Evolutionary conservation across 2,888 invertebrate genomes (phyloP).

Genomic region (Drosophila recens): DNA sequence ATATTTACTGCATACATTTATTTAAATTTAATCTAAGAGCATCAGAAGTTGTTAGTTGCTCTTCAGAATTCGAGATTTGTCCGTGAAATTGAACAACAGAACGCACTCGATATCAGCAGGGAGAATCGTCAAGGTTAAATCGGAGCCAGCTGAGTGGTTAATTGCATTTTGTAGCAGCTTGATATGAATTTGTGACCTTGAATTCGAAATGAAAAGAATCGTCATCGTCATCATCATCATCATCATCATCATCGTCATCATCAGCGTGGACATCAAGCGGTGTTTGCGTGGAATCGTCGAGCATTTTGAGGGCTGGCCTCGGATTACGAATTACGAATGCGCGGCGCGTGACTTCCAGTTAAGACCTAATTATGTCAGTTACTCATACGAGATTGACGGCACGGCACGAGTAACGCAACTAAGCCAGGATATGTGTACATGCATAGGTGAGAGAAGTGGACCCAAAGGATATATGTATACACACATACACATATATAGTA

Average conservation of each 20-base stretch:
- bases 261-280: constrained; percentile 21
- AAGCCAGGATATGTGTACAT: constrained; percentile 13
- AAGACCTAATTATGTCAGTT: constrained; percentile 82
- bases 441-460: constrained; percentile 12
- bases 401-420: constrained; percentile 14
- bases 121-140: constrained; percentile 35
- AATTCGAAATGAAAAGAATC: constrained; percentile 34
- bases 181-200: constrained; percentile 52
- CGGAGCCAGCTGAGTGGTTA: constrained; percentile 42
- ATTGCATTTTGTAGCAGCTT: constrained; percentile 31
- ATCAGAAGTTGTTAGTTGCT: constrained; percentile 3
- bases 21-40: not conserved
- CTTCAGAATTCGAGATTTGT: constrained; percentile 5
- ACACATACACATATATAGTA: not conserved
- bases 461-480: constrained; percentile 16
- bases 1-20: not conserved
- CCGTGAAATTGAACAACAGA: constrained; percentile 2
- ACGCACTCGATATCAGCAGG: constrained; percentile 4
- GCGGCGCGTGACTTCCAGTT: constrained; percentile 79
- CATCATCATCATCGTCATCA: not conserved
- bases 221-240: constrained; percentile 7
- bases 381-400: constrained; percentile 72
- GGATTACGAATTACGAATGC: constrained; percentile 79
- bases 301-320: constrained; percentile 25
- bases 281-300: constrained; percentile 7